Evolutionary conservation across 92 coral and sea anemone species (phyloP), one percentile per base, ranked within the genome.

Genomic region (Actinostola sp.): DNA sequence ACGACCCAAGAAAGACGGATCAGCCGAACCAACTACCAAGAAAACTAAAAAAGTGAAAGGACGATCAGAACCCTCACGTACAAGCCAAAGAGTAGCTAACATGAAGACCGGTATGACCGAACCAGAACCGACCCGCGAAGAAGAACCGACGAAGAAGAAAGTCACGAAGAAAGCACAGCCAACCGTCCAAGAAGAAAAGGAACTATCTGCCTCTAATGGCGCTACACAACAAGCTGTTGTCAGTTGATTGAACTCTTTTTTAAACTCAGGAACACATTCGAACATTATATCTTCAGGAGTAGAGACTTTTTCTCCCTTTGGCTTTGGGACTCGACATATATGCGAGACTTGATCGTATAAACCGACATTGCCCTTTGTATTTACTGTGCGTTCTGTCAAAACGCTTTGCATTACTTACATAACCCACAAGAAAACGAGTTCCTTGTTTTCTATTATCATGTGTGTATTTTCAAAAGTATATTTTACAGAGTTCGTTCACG

Each of bases 1-100:
- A 19, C 81, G 83, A 33, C 87, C 93, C 25, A 86, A 78, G 62
- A 78, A 81, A 44, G 63, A 46, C 53, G 96, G 82, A 0, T 61
- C 62, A 56, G 39, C 31, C 35, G 89, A 84, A 61, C 92, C 96
- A 28, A 67, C 62, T 2, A 72, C 72, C 24, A 89, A 85, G 38
- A 85, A 83, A 30, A 79, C 94, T 2, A 86, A 82, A 82, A 66
- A 71, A 35, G 73, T 54, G 13, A 86, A 86, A 77, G 86, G 67
- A 19, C 79, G 65, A 48, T 32, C 52, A 60, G 55, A 33, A 11
- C 96, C 96, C 6, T 70, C 62, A 14, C 88, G 96, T 5, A 29
- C 42, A 38, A 89, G 96, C 43, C 54, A 56, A 16, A 61, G 94
- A 57, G 88, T 89, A 19, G 82, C 85, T 28, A 89, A 89, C 79